Percentiles rank a stretch among this genome's conserved stretches.
Conservation (phyloP, 2,888 invertebrate species). For the Pelosia muscerda region DNA sequence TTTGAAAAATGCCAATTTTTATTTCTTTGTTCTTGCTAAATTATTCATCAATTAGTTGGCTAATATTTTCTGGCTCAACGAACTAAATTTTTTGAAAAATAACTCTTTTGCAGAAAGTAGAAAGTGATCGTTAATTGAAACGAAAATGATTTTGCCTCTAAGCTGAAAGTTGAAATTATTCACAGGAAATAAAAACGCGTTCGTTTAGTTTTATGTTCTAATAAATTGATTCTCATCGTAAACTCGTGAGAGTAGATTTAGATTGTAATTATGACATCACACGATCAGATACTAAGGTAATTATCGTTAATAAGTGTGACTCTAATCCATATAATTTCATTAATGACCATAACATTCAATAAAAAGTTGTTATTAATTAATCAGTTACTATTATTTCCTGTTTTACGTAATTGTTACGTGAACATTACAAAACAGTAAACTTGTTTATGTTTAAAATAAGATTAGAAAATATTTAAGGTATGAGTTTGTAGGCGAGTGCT, state of each 20-base stretch:
- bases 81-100: conserved; percentile 1
- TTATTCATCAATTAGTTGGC: background rate
- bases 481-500: too few species aligned
- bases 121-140: conserved; percentile 24
- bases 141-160: background rate
- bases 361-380: background rate
- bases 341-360: background rate
- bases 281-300: background rate
- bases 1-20: too few species aligned
- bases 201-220: background rate
- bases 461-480: too few species aligned
- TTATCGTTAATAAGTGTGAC: background rate
- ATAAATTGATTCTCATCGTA: background rate
- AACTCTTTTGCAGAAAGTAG: conserved; percentile 28
- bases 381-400: conserved; percentile 1
- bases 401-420: background rate
- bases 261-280: background rate
- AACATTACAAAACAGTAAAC: background rate
- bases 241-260: background rate
- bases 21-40: too few species aligned
- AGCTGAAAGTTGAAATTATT: conserved; percentile 5
- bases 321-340: background rate
- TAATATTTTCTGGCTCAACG: background rate
- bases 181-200: background rate
- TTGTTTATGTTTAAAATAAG: background rate